Percentiles rank a stretch among this genome's conserved stretches.
phyloP scores from a whole-genome alignment of 2,888 invertebrate species.

The Ceratothoa steindachneri region DNA sequence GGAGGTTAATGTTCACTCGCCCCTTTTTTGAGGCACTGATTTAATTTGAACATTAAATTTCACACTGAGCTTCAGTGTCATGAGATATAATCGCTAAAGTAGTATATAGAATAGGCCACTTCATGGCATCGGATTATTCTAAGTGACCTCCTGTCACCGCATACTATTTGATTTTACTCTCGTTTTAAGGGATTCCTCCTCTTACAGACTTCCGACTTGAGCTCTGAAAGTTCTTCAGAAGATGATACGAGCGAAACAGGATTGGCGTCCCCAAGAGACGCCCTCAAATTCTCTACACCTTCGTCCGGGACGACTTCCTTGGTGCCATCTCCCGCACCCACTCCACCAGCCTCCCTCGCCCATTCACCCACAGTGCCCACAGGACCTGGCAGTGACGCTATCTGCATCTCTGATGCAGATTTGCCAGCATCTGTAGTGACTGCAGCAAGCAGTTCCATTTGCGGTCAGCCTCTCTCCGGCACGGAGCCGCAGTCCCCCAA shows the following conservation, averaged over 20 bases:
- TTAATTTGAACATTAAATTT: no score
- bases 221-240: neutral
- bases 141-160: no score
- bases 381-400: neutral
- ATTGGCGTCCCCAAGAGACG: neutral
- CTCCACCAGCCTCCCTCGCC: neutral
- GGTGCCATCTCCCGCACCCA: neutral
- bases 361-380: neutral
- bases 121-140: no score
- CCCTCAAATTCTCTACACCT: conserved; percentile 1
- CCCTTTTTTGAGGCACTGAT: no score
- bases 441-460: neutral
- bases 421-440: neutral
- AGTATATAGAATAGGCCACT: no score
- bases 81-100: no score
- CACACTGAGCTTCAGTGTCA: no score
- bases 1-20: no score
- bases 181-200: no score
- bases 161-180: no score
- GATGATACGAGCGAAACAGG: neutral
- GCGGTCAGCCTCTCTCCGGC: neutral
- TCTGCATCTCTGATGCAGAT: neutral
- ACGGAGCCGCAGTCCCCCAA: neutral
- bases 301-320: conserved; percentile 13
- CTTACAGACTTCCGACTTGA: neutral